These are phyloP conservation scores for Amphiprion percula DNA, from an alignment of 2,113 vertebrate species.

Conservation along the genomic window DNA sequence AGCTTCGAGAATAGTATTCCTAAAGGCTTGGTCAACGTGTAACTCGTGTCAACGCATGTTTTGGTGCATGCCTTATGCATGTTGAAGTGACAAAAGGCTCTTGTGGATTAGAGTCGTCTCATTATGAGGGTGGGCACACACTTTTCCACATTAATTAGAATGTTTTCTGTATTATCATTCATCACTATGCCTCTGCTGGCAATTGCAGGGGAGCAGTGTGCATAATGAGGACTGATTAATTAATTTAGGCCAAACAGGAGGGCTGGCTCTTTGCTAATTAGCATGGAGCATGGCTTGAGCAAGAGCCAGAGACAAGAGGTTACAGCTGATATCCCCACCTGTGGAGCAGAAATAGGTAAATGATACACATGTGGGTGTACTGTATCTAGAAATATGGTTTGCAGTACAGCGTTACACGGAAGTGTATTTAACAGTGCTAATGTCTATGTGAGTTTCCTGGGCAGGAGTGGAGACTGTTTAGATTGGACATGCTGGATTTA, in stretches of 20 bases:
- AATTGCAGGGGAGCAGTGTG: conserved; percentile 84
- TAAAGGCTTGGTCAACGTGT: conserved; percentile 52
- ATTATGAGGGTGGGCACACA: conserved; percentile 78
- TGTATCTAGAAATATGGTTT: conserved; percentile 28
- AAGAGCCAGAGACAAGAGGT: conserved; percentile 70
- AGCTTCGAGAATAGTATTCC: conserved; percentile 45
- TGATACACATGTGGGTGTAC: conserved; percentile 14
- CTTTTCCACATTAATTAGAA: conserved; percentile 82
- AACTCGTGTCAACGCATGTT: conserved; percentile 54
- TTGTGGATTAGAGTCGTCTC: conserved; percentile 73
- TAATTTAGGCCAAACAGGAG: conserved; percentile 86
- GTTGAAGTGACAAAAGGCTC: conserved; percentile 58
- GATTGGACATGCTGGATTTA: conserved; percentile 25
- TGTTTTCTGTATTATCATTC: conserved; percentile 82
- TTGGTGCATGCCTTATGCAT: conserved; percentile 39
- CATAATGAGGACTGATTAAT: conserved; percentile 87
- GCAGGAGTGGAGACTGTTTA: background rate
- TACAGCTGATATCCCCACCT: conserved; percentile 78
- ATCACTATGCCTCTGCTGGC: conserved; percentile 79
- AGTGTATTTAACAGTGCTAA: conserved; percentile 5
- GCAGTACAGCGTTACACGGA: conserved; percentile 17
- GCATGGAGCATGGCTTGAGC: conserved; percentile 69
- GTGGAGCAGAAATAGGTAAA: conserved; percentile 61
- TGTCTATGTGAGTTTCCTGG: conserved; percentile 35
- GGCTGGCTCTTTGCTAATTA: conserved; percentile 80